Percentiles rank a stretch among this genome's conserved stretches.
These are phyloP conservation scores for Diadegma fenestrale DNA, from an alignment of 2,888 invertebrate species.

Conservation along the genomic window DNA sequence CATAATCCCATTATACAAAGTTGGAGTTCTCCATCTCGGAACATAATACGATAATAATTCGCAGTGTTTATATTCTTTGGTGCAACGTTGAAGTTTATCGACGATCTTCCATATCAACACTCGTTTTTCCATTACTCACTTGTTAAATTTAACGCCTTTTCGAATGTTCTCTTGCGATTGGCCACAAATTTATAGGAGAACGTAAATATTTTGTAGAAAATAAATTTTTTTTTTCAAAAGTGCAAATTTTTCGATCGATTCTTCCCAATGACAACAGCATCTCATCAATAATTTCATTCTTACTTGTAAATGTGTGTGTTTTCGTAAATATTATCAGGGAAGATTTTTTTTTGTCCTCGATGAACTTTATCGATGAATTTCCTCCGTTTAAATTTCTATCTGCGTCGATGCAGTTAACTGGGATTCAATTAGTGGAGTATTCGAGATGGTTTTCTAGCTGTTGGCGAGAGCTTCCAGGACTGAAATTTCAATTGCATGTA, in stretches of 20 bases:
- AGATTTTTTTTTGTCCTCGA: background rate
- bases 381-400: background rate
- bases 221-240: background rate
- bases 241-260: background rate
- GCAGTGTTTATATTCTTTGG: conserved; percentile 8
- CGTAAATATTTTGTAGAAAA: background rate
- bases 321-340: background rate
- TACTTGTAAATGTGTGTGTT: background rate
- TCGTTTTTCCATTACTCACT: conserved; percentile 27
- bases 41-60: conserved; percentile 10
- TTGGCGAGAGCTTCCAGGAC: conserved; percentile 35
- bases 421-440: conserved; percentile 59
- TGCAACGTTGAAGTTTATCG: conserved; percentile 40
- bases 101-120: conserved; percentile 15
- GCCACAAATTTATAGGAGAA: background rate
- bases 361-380: conserved; percentile 1
- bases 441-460: conserved; percentile 23
- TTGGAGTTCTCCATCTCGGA: background rate
- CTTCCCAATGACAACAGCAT: background rate
- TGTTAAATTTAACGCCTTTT: conserved; percentile 33
- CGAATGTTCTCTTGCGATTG: background rate
- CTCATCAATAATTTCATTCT: background rate
- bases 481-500: conserved; percentile 56
- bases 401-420: conserved; percentile 28
- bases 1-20: conserved; percentile 15